phyloP scores from a whole-genome alignment of 2,113 vertebrate species.

The Chelonoidis abingdonii region DNA sequence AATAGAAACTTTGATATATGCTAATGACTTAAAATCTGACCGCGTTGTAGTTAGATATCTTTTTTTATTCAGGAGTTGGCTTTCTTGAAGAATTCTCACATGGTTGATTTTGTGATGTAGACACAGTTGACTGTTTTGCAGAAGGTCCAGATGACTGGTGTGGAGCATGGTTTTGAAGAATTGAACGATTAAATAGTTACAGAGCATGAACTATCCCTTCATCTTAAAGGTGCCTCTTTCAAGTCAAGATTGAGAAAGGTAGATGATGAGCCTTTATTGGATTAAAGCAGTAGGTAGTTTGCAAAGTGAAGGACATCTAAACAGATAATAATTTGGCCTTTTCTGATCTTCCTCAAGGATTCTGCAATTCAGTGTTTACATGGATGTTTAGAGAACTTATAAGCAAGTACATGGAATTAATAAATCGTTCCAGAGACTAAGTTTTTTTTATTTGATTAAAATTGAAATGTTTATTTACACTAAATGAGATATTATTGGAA shows the following conservation, averaged over 20 bases:
- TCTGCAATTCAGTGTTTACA: background rate
- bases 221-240: slow-evolving; percentile 1
- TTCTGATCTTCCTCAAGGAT: background rate
- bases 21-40: slow-evolving; percentile 6
- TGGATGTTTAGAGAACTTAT: background rate
- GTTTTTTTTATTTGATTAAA: background rate
- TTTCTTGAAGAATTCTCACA: background rate
- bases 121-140: background rate
- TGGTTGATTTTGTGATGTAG: background rate
- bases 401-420: background rate
- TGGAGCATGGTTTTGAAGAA: rapidly evolving
- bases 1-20: slow-evolving; percentile 12
- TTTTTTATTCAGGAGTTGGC: background rate
- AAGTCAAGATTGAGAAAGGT: background rate
- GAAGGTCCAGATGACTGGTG: background rate
- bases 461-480: background rate
- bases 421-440: background rate
- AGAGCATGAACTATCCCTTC: background rate
- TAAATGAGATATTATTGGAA: background rate
- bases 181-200: background rate
- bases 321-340: rapidly evolving
- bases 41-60: background rate
- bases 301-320: background rate
- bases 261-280: background rate
- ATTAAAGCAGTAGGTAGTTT: background rate